phyloP scores from a whole-genome alignment of 2,888 invertebrate species.

The Gastrophysa polygoni region DNA sequence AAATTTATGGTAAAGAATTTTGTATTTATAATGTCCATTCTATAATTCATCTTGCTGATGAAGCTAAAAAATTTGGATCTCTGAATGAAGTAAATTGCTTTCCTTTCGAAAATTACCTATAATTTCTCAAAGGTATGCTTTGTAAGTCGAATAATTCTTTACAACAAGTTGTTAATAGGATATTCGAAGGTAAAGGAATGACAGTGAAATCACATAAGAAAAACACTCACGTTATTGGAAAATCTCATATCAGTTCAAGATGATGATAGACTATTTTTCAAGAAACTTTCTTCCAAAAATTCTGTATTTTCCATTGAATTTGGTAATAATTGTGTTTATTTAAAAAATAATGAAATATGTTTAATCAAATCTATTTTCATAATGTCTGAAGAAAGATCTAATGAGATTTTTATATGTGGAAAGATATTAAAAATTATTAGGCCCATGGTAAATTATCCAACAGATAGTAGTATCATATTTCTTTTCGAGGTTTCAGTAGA shows the following conservation, averaged over 20 bases:
- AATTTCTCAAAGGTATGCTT: slow-evolving; percentile 5
- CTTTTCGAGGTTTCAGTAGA: slow-evolving; percentile 18
- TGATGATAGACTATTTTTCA: slow-evolving; percentile 1
- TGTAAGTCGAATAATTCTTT: slow-evolving; percentile 14
- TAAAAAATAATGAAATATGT: slow-evolving; percentile 3
- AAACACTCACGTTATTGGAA: no score
- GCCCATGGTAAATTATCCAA: slow-evolving; percentile 16
- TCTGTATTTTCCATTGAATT: slow-evolving; percentile 3
- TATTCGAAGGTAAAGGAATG: slow-evolving; percentile 12
- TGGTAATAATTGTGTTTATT: slow-evolving; percentile 17
- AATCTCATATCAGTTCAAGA: neutral
- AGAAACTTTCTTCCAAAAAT: slow-evolving; percentile 7
- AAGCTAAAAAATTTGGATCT: slow-evolving; percentile 6
- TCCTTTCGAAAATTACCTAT: slow-evolving; percentile 13
- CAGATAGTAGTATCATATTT: slow-evolving; percentile 10
- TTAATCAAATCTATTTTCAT: slow-evolving; percentile 11
- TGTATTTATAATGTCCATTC: slow-evolving; percentile 15
- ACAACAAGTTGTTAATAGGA: slow-evolving; percentile 20
- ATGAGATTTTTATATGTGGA: slow-evolving; percentile 2
- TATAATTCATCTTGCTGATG: slow-evolving; percentile 15
- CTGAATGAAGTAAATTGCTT: slow-evolving; percentile 18
- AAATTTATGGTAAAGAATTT: slow-evolving; percentile 17
- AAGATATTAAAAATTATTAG: slow-evolving; percentile 4
- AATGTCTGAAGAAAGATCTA: neutral
- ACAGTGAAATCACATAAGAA: neutral